Evolutionary conservation across 2,797 vertebrate genomes (phyloP).

Genomic region (Nyctalus aviator): DNA sequence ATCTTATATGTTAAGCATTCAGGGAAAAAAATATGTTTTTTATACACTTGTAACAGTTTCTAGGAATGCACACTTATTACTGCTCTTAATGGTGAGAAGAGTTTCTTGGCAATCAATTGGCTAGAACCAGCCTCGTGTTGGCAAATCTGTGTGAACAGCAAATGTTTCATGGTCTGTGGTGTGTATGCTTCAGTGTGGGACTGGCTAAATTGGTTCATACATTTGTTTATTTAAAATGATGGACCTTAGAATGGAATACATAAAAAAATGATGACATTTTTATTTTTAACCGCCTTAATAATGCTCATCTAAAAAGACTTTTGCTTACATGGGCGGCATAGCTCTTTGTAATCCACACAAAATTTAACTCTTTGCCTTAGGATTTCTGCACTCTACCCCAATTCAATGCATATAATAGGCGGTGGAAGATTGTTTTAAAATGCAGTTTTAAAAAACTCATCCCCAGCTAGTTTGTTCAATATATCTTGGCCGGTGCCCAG

Average conservation of each 20-base stretch:
- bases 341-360: background rate
- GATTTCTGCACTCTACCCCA: background rate
- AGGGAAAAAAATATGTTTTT: background rate
- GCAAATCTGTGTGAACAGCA: background rate
- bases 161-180: background rate
- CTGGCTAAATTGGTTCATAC: background rate
- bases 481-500: background rate
- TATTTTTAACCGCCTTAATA: background rate
- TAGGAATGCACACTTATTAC: background rate
- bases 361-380: background rate
- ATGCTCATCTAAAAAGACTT: conserved; percentile 9
- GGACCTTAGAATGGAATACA: background rate
- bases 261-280: background rate
- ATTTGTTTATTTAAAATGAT: background rate
- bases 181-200: background rate
- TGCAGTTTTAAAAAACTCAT: background rate
- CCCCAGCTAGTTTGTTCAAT: background rate
- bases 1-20: background rate
- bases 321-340: background rate
- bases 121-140: background rate
- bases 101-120: background rate
- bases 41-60: background rate
- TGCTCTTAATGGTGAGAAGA: background rate
- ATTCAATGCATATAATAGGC: background rate
- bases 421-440: background rate